Evolutionary conservation across 2,888 invertebrate genomes (phyloP), one percentile per base, ranked within the genome.

Genomic region (Chouioia cunea): DNA sequence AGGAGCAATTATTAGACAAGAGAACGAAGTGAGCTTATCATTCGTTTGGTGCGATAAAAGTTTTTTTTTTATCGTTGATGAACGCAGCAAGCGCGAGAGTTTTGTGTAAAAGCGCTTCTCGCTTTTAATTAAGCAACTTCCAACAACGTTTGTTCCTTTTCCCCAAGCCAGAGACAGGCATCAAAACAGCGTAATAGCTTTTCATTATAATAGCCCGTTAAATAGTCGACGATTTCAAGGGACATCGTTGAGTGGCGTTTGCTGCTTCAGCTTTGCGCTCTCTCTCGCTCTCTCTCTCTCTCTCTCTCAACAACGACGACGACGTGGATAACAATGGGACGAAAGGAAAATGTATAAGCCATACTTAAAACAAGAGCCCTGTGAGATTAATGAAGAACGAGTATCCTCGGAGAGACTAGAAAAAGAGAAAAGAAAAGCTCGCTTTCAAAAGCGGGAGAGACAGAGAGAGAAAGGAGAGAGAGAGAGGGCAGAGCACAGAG

Each of bases 371-470:
- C 60, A 54, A 60, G 53, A 36, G 23, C 48, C 50, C 16, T 46
- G 10, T 22, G 64, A 69, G 71, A 76, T 73, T 73, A 74, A 73
- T 73, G 71, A 50, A 36, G 36, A 70, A 69, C 71, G 63, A 67
- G 36, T 36, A 36, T 36, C 1, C 36, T 36, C 27, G 4, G 27
- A 59, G 67, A 15, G 54, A 2, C 20, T 0, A 20, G 43, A 22
- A 16, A 47, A 18, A 60, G 60, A 10, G 36, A 10, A 27, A 46
- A 18, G 0, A 27, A 44, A 16, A 10, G 62, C 15, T 18, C 62
- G 0, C 36, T 23, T 20, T 23, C 50, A 52, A 22, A 36, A 18
- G 43, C 14, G 36, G 3, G 27, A 10, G 16, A 23, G 15, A n/a
- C 2, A 4, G 43, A 22, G 23, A 12, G 16, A 2, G 16, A 16